Percentiles rank a stretch among this genome's conserved stretches.
These are phyloP conservation scores for Dolichotis patagonum DNA, from an alignment of 2,113 vertebrate species.

Conservation along the genomic window DNA sequence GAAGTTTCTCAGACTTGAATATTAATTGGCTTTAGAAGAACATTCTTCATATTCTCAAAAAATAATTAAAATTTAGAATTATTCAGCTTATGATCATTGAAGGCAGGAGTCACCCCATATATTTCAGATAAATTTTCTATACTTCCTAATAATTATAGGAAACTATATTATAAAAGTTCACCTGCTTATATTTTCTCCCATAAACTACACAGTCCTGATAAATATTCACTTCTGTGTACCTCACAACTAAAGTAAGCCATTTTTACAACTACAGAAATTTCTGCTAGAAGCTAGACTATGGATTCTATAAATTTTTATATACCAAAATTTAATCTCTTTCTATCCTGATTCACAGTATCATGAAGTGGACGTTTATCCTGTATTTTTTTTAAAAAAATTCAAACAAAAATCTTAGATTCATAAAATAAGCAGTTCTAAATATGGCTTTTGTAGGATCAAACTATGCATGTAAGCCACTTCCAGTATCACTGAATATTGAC, in stretches of 20 bases:
- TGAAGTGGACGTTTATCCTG: not conserved
- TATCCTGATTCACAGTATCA: not conserved
- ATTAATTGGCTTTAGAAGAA: not conserved
- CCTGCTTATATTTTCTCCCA: not conserved
- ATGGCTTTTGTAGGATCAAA: not conserved
- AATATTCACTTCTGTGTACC: not conserved
- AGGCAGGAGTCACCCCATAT: not conserved
- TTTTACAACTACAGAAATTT: not conserved
- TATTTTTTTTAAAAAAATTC: not conserved
- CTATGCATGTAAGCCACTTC: not conserved
- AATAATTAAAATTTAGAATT: not conserved
- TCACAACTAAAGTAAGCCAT: not conserved
- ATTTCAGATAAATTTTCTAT: not conserved
- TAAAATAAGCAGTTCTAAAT: not conserved
- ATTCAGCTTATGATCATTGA: not conserved
- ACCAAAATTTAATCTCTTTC: not conserved
- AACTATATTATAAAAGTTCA: not conserved
- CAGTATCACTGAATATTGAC: not conserved
- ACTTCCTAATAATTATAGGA: not conserved
- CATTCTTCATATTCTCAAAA: not conserved
- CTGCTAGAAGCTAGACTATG: not conserved
- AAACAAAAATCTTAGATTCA: not conserved
- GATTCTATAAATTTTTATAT: not conserved
- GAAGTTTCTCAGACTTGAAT: not conserved
- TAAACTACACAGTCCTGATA: not conserved